Evolutionary conservation across 1,140 invertebrate genomes (phyloP).

Genomic region (Charaxes varanes): DNA sequence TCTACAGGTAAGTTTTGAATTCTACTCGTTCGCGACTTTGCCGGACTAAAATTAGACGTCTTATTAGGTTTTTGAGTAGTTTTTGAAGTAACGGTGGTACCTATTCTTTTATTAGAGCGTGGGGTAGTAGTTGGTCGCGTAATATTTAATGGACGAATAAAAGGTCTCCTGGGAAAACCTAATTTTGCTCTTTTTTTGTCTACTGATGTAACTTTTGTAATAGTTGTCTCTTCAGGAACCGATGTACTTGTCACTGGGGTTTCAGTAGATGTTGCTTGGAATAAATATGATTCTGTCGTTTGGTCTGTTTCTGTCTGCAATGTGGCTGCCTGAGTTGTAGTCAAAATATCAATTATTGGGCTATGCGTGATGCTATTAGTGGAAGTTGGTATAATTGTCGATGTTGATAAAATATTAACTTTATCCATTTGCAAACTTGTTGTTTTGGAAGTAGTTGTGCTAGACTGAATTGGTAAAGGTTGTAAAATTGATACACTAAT

Average conservation of each 20-base stretch:
- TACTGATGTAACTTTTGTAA: constrained; percentile 38
- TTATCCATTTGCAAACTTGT: not conserved
- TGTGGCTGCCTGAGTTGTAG: constrained; percentile 30
- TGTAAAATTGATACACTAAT: constrained; percentile 48
- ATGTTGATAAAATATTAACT: not conserved
- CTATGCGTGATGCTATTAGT: constrained; percentile 29
- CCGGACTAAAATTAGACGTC: constrained; percentile 50
- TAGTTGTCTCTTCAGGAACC: constrained; percentile 43
- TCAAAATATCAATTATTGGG: constrained; percentile 46
- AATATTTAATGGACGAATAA: constrained; percentile 43
- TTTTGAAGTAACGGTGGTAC: constrained; percentile 32
- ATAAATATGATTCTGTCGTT: constrained; percentile 23
- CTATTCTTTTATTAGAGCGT: constrained; percentile 37
- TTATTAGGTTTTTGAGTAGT: constrained; percentile 50
- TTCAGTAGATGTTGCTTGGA: constrained; percentile 26
- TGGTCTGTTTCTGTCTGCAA: constrained; percentile 23
- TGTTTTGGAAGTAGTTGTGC: constrained; percentile 13
- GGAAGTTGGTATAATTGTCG: constrained; percentile 3
- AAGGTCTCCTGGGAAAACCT: constrained; percentile 51
- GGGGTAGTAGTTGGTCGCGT: constrained; percentile 33
- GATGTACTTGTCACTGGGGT: constrained; percentile 41
- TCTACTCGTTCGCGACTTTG: constrained; percentile 45
- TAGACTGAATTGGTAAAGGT: constrained; percentile 14
- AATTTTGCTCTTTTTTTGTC: constrained; percentile 61
- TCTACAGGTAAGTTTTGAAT: constrained; percentile 66